Evolutionary conservation across 2,113 vertebrate genomes (phyloP).

Genomic region (Mobula hypostoma): DNA sequence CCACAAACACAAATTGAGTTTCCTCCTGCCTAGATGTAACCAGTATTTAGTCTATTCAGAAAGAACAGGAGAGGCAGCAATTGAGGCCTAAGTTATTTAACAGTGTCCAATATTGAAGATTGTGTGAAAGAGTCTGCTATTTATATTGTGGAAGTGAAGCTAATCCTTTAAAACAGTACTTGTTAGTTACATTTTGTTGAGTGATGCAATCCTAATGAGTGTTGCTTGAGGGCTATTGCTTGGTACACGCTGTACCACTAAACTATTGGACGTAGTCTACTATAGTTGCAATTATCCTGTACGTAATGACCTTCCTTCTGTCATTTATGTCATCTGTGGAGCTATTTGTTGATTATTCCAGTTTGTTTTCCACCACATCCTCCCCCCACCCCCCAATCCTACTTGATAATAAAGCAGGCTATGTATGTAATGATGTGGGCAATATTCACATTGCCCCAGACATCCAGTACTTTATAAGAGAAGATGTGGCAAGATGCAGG

Average conservation of each 20-base stretch:
- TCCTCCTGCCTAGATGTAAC: not conserved
- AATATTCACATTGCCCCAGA: too few relatives aligned
- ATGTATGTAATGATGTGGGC: too few relatives aligned
- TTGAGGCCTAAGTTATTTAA: slow-evolving; percentile 22
- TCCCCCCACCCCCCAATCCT: too few relatives aligned
- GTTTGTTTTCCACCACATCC: not conserved
- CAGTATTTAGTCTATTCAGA: not conserved
- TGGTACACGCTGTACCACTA: not conserved
- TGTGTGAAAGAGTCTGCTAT: not conserved
- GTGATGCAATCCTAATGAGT: not conserved
- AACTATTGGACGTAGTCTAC: not conserved
- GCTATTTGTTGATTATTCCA: not conserved
- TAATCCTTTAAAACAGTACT: not conserved
- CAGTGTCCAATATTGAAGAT: not conserved
- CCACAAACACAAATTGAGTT: not conserved
- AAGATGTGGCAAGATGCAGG: too few relatives aligned
- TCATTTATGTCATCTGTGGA: not conserved
- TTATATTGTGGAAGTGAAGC: not conserved
- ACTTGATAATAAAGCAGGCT: not conserved
- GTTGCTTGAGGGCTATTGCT: not conserved
- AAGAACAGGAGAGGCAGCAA: not conserved
- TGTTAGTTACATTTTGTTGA: not conserved
- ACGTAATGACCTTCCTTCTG: not conserved
- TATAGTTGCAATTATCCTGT: not conserved
- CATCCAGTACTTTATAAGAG: too few relatives aligned